Base-by-base conservation (phyloP, 2,113 vertebrate genomes). In the Todiramphus chloris region DNA sequence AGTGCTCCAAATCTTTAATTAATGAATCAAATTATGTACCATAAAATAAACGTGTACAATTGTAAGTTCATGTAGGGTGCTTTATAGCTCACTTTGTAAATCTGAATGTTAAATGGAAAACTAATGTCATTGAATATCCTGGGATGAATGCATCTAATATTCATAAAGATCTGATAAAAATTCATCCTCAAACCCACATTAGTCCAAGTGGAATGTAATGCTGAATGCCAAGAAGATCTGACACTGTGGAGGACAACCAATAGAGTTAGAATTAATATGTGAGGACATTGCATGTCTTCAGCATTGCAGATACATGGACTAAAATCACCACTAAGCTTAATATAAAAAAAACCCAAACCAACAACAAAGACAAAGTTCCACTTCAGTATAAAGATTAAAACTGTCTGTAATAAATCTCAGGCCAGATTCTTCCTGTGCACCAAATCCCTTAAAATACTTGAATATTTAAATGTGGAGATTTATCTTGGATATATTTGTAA, bases 111-210 rank as follows among this genome's bases (percentile, higher is more conserved):
- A 87, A 82, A 72, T n/a, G 2, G 16, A 5, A 84, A 25, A 64
- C 11, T 46, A 56, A 82, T 43, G 25, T 43, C 9, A 51, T 39
- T 63, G 53, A 72, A 68, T 70, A 87, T 64, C 43, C 30, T 79
- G 69, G 56, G 51, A 93, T 82, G 72, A 63, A 68, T 90, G 63
- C 67, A 63, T 33, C 11, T 70, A 74, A 55, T 60, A 70, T 50
- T 63, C 16, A 69, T 89, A 94, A 89, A 72, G 24, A 50, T 41
- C 31, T 75, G 31, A 56, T 44, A 59, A 87, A 93, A 93, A 43
- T 33, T 2, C 27, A 33, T 67, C 30, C 31, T 46, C 4, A 67
- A 46, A 19, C 12, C 41, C 6, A 10, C 9, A 28, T 55, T 78
- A 53, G 15, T 63, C 48, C 91, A 55, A 89, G 17, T 59, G 30